Conservation (phyloP, 35 echinoderm and acorn worm genomes). For the Strongylocentrotus purpuratus region DNA sequence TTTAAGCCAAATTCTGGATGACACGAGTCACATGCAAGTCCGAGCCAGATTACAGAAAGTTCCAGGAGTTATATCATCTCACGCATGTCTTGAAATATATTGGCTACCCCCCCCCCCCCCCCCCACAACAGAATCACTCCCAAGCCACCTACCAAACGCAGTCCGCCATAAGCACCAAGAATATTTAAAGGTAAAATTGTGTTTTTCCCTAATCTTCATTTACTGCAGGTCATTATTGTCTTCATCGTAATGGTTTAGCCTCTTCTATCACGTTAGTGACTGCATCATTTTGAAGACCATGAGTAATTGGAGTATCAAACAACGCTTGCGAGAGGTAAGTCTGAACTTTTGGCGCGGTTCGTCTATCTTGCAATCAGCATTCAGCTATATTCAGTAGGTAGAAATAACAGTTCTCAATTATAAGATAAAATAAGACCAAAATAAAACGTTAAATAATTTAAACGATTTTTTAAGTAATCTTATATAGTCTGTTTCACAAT, state of each 20-base stretch:
- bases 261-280: not conserved
- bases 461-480: too few species aligned
- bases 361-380: not conserved
- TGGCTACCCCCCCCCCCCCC: too few species aligned
- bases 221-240: not conserved
- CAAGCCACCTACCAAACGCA: not conserved
- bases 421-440: too few species aligned
- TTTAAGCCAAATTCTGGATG: too few species aligned
- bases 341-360: not conserved
- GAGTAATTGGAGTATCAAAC: conserved; percentile 56
- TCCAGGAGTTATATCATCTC: too few species aligned
- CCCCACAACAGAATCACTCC: too few species aligned
- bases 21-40: too few species aligned
- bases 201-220: not conserved
- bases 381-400: not conserved
- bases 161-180: not conserved
- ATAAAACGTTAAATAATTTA: too few species aligned
- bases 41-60: too few species aligned
- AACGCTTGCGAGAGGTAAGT: conserved; percentile 53
- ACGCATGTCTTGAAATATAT: too few species aligned
- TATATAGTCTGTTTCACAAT: too few species aligned
- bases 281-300: conserved; percentile 12
- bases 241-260: not conserved
- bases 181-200: not conserved
- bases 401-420: too few species aligned